Percentiles rank a stretch among this genome's conserved stretches.
Conservation (phyloP, 2,797 vertebrate genomes). For the Leptodactylus fallax region DNA sequence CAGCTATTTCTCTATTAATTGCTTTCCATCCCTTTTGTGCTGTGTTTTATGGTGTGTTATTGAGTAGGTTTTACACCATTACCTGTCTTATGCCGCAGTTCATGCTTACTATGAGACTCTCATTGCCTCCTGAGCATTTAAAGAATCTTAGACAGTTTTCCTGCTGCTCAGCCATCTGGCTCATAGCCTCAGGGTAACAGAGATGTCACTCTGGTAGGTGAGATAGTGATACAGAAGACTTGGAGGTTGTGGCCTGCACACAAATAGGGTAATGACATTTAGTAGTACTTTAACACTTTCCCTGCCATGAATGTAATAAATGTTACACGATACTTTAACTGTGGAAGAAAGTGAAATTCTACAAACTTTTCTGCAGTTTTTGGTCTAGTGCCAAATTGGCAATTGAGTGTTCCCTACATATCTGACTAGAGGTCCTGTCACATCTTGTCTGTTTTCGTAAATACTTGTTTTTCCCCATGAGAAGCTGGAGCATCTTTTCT, state of each 20-base stretch:
- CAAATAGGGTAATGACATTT: background rate
- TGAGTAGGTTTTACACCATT: conserved; percentile 35
- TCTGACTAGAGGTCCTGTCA: no score
- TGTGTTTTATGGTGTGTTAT: conserved; percentile 42
- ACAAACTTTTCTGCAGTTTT: no score
- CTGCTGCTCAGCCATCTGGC: conserved; percentile 36
- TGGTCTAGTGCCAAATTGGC: no score
- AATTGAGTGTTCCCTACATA: no score
- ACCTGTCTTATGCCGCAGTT: conserved; percentile 25
- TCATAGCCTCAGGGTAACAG: conserved; percentile 12
- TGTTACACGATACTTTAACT: no score
- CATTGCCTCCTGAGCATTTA: conserved; percentile 44
- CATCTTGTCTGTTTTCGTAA: no score
- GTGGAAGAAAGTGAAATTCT: no score
- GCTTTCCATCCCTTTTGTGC: conserved; percentile 42
- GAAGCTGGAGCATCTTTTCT: no score
- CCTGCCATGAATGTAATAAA: background rate
- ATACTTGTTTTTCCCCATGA: no score
- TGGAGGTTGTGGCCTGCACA: background rate
- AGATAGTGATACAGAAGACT: background rate
- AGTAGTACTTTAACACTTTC: background rate
- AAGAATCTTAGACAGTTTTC: conserved; percentile 7
- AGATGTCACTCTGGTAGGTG: conserved; percentile 33
- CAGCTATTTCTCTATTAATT: conserved; percentile 16
- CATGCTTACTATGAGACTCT: conserved; percentile 24